Conservation (phyloP, 2,888 invertebrate species). For the Strigamia maritima region DNA sequence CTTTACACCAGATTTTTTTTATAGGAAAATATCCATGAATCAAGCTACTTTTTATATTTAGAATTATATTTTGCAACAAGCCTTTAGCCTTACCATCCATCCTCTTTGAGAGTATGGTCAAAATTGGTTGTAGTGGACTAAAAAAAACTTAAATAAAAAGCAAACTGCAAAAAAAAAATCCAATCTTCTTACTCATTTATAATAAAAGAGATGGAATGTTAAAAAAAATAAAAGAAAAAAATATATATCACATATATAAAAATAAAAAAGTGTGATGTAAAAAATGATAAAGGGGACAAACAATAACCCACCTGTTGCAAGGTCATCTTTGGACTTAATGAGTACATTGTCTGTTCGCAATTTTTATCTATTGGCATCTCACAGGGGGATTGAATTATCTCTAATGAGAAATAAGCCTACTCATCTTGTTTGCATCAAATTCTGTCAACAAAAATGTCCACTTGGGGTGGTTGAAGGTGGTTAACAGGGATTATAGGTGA, state of each 20-base stretch:
- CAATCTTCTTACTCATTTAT: not conserved
- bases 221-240: not conserved
- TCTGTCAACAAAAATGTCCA: not conserved
- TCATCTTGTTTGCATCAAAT: not conserved
- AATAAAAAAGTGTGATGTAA: not conserved
- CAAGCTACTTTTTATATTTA: no score
- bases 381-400: not conserved
- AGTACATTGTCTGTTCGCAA: not conserved
- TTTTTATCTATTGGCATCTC: not conserved
- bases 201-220: not conserved
- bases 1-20: no score
- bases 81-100: no score
- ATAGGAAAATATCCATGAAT: no score
- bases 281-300: not conserved
- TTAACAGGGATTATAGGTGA: no score
- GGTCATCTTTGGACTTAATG: not conserved
- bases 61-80: no score
- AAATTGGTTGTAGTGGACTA: no score
- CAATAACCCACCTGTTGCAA: not conserved
- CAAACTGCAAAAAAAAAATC: not conserved
- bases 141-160: no score
- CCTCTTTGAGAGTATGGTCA: no score
- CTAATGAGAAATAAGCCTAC: no score
- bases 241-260: not conserved
- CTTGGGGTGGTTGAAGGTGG: not conserved